Evolutionary conservation across 2,113 vertebrate genomes (phyloP).

Genomic region (Sinocyclocheilus anshuiensis): DNA sequence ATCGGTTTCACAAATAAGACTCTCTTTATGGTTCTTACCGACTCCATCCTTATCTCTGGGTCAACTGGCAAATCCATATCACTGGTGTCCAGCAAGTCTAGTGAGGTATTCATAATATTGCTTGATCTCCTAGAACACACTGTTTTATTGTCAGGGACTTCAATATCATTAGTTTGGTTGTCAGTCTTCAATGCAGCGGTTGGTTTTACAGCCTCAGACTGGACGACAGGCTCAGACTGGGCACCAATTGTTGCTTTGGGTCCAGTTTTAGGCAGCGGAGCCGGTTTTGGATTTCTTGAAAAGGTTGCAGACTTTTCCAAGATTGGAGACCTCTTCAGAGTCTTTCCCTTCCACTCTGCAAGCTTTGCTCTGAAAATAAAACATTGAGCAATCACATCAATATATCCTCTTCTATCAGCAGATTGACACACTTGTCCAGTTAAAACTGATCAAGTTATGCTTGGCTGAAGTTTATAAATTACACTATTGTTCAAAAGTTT

Average conservation of each 20-base stretch:
- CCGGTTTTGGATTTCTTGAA: slow-evolving; percentile 40
- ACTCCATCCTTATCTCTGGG: slow-evolving; percentile 63
- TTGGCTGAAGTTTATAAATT: no score
- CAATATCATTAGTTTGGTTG: no score
- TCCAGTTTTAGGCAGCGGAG: slow-evolving; percentile 25
- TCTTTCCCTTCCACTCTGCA: slow-evolving; percentile 83
- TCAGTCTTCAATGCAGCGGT: background rate
- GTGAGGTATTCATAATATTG: slow-evolving; percentile 65
- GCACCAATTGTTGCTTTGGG: background rate
- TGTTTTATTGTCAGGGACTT: background rate
- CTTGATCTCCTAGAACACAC: slow-evolving; percentile 25
- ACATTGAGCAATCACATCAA: background rate
- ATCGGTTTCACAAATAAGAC: background rate
- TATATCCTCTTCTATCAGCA: background rate
- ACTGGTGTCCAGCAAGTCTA: slow-evolving; percentile 68
- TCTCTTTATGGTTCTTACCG: slow-evolving; percentile 61
- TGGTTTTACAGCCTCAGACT: background rate
- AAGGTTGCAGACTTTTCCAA: background rate
- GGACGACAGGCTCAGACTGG: no score
- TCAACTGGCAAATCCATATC: slow-evolving; percentile 60
- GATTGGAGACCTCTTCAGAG: slow-evolving; percentile 78
- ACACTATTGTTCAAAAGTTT: no score
- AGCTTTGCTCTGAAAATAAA: slow-evolving; percentile 75
- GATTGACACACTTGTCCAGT: background rate
- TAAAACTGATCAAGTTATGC: background rate